These are phyloP conservation scores for Danio jaintianensis DNA, from an alignment of 2,797 vertebrate genomes.

Conservation along the genomic window DNA sequence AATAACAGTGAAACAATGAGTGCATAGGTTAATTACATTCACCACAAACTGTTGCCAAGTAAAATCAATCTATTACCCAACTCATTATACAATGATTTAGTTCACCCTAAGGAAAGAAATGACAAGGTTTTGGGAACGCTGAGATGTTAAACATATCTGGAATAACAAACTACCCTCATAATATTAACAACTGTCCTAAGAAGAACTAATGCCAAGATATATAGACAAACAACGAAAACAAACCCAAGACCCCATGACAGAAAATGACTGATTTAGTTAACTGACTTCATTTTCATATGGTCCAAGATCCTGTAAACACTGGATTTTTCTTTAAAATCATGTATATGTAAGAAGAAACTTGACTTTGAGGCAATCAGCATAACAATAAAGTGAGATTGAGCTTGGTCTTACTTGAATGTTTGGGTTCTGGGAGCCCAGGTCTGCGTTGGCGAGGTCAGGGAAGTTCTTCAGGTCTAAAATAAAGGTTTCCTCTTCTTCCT, in stretches of 20 bases:
- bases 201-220: slow-evolving; percentile 47
- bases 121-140: slow-evolving; percentile 12
- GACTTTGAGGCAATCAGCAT: slow-evolving; percentile 1
- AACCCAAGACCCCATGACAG: slow-evolving; percentile 19
- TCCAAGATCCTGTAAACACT: slow-evolving; percentile 39
- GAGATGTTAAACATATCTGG: slow-evolving; percentile 34
- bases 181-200: slow-evolving; percentile 49
- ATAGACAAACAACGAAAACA: slow-evolving; percentile 28
- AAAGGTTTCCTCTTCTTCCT: slow-evolving; percentile 76
- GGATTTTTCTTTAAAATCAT: slow-evolving; percentile 26
- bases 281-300: slow-evolving; percentile 20
- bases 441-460: slow-evolving; percentile 81
- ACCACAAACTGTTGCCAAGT: slow-evolving; percentile 57
- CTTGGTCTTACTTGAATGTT: slow-evolving; percentile 84
- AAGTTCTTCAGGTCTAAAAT: slow-evolving; percentile 86
- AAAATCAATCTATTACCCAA: slow-evolving; percentile 56
- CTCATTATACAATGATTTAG: slow-evolving; percentile 48
- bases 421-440: slow-evolving; percentile 84
- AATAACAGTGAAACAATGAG: slow-evolving; percentile 62
- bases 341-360: slow-evolving; percentile 5
- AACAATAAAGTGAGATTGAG: neutral
- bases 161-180: slow-evolving; percentile 40
- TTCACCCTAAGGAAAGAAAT: slow-evolving; percentile 44
- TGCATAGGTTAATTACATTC: slow-evolving; percentile 61
- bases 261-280: slow-evolving; percentile 29